These are phyloP conservation scores for Picus viridis DNA, from an alignment of 2,797 vertebrate genomes.

Conservation along the genomic window DNA sequence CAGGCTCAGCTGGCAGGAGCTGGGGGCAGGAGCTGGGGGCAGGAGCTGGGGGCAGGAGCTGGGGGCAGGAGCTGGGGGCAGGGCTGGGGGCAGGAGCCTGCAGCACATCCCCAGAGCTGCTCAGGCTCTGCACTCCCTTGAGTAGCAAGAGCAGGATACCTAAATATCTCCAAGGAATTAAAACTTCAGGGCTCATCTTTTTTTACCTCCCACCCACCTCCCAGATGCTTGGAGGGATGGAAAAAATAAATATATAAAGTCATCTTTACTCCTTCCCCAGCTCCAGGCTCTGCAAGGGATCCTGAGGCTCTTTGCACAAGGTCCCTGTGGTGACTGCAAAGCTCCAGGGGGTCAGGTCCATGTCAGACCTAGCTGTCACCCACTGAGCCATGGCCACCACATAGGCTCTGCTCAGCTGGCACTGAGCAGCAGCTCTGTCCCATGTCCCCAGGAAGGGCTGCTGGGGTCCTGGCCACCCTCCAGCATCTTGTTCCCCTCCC, in stretches of 20 bases:
- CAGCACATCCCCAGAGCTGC: neutral
- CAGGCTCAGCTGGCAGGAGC: neutral
- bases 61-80: neutral
- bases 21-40: neutral
- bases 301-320: slow-evolving; percentile 37
- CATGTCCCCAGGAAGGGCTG: rapidly evolving
- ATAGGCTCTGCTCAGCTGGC: rapidly evolving
- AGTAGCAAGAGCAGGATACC: slow-evolving; percentile 57
- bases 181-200: slow-evolving; percentile 69
- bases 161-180: slow-evolving; percentile 62
- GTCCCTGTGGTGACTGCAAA: neutral
- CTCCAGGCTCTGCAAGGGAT: neutral
- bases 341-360: rapidly evolving
- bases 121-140: slow-evolving; percentile 11
- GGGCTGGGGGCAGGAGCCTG: neutral
- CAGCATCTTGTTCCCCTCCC: neutral
- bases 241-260: neutral
- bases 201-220: slow-evolving; percentile 66
- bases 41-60: neutral
- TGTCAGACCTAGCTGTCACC: rapidly evolving
- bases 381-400: neutral
- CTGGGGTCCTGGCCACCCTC: neutral
- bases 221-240: slow-evolving; percentile 65
- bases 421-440: rapidly evolving
- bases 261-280: slow-evolving; percentile 1